phyloP scores from a whole-genome alignment of 2,797 vertebrate species.

The Allochrocebus solatus region DNA sequence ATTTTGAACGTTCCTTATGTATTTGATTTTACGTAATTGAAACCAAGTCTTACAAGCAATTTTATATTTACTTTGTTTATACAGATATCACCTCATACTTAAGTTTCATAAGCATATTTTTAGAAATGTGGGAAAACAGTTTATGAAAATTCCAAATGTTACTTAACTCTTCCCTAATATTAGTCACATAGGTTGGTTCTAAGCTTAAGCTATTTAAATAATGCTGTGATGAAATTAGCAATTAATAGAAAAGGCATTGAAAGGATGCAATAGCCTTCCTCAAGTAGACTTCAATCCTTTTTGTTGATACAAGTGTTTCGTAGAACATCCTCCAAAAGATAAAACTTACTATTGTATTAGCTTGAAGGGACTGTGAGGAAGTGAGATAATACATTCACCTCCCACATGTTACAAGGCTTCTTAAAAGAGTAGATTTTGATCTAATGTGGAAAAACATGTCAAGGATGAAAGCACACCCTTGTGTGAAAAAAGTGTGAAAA shows the following conservation, averaged over 20 bases:
- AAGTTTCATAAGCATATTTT: background rate
- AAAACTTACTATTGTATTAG: background rate
- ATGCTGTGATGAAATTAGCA: background rate
- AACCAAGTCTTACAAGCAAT: background rate
- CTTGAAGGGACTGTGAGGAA: background rate
- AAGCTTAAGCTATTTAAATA: background rate
- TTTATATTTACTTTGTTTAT: background rate
- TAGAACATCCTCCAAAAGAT: background rate
- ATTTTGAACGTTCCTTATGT: background rate
- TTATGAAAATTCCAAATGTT: background rate
- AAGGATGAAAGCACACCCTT: background rate
- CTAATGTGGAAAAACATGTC: background rate
- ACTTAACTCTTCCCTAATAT: background rate
- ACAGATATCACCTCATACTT: background rate
- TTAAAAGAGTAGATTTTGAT: background rate
- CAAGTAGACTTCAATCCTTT: background rate
- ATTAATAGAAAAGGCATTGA: background rate
- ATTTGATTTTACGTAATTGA: background rate
- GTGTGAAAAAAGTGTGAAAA: background rate
- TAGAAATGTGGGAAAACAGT: background rate
- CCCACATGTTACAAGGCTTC: background rate
- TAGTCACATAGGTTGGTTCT: background rate
- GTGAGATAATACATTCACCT: background rate
- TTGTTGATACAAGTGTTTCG: background rate
- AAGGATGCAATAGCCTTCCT: background rate